Evolutionary conservation across 2,113 vertebrate genomes (phyloP), one percentile per base, ranked within the genome.

Genomic region (Mus pahari): DNA sequence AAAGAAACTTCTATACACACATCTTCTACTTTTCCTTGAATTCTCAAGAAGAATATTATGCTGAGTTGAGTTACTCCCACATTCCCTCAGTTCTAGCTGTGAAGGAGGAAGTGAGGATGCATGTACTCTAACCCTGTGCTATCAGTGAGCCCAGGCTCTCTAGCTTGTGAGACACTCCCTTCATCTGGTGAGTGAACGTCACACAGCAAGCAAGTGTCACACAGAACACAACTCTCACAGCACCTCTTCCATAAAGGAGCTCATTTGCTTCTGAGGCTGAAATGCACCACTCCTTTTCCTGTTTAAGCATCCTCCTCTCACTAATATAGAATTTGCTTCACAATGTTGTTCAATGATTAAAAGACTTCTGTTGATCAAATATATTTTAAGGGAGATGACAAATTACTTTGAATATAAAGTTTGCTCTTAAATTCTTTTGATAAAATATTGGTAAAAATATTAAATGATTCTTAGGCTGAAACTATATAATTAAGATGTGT

Each of bases 371-470:
- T 90, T 94, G 48, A 88, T 31, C 89, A 19, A 88, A 91, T 50
- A 92, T 39, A 89, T 60, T 42, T 94, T 48, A 89, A 36, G 42
- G 68, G 79, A 84, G 78, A 74, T 87, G 58, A 70, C 9, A 94
- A 86, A 91, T 78, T 92, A 94, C 33, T 19, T 82, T 20, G 62
- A 96, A 64, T 10, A 95, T 92, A 64, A 93, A 90, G n/a, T 73
- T 94, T 93, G 94, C 84, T 95, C 53, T 95, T 36, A 94, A 97
- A 74, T 22, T 92, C 4, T 73, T 95, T 42, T 78, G 19, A 79
- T 93, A 71, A 94, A 92, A 93, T 82, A 84, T 64, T 94, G 87
- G 64, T 92, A 17, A 92, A 84, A 86, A 91, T 86, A 83, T 91
- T 92, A 95, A 92, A 58, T 60, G 36, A 90, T 68, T 81, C 82